These are phyloP conservation scores for Carapus acus DNA, from an alignment of 2,797 vertebrate genomes.

Conservation along the genomic window DNA sequence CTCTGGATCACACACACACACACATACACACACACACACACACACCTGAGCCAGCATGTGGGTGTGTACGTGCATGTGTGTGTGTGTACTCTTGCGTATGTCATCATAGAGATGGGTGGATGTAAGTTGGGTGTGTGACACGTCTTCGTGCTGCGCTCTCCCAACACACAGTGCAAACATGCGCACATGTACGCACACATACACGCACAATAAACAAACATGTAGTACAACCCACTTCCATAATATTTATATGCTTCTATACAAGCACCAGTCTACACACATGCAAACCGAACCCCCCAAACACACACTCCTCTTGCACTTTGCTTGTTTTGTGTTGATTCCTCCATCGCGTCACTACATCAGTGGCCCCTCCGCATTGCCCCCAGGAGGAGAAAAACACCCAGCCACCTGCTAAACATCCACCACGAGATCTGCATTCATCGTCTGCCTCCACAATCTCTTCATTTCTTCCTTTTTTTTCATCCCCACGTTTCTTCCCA, in stretches of 20 bases:
- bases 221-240: slow-evolving; percentile 49
- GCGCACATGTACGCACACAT: slow-evolving; percentile 4
- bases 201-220: slow-evolving; percentile 43
- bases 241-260: slow-evolving; percentile 57
- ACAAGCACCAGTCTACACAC: slow-evolving; percentile 34
- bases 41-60: slow-evolving; percentile 56
- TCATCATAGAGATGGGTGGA: slow-evolving; percentile 39
- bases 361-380: slow-evolving; percentile 36
- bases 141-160: slow-evolving; percentile 22
- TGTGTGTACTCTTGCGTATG: too few species aligned
- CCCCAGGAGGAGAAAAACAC: slow-evolving; percentile 3
- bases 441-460: background rate
- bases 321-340: slow-evolving; percentile 42
- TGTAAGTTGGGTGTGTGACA: slow-evolving; percentile 37
- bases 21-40: slow-evolving; percentile 48
- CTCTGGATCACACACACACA: slow-evolving; percentile 59
- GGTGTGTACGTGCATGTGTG: slow-evolving; percentile 6
- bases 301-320: slow-evolving; percentile 21
- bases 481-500: slow-evolving; percentile 9
- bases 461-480: background rate
- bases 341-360: slow-evolving; percentile 76
- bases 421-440: too few species aligned
- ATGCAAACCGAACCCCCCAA: slow-evolving; percentile 27
- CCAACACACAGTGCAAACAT: slow-evolving; percentile 7
- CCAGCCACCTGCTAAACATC: too few species aligned